Evolutionary conservation across 2,888 invertebrate species (phyloP), one percentile per base, ranked within the genome.

Genomic region (Pherbina coryleti): DNA sequence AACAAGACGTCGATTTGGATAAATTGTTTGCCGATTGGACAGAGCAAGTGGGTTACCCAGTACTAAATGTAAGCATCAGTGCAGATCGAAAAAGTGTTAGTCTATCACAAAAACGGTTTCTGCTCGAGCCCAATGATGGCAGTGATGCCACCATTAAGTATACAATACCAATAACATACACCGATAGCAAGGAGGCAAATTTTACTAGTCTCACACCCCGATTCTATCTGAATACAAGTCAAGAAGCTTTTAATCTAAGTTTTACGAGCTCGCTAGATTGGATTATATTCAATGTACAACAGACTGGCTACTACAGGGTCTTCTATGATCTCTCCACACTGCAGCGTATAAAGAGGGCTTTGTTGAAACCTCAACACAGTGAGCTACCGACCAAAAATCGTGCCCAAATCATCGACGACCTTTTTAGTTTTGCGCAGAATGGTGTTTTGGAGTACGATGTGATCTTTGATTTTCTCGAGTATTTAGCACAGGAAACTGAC

Each of bases 351-450:
- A 73, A 80, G 11, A 5, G 28, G 0, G 86, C 86, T 3, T 76
- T 89, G 2, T 22, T 53, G 2, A 37, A 75, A 22, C 3, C 66
- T 0, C 76, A 80, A 1, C 84, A 85, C 79, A 84, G 83, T 44
- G 81, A 79, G 3, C 84, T 88, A 28, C 83, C 85, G 17, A 82
- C 82, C 5, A 83, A 93, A 9, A 96, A 95, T 88, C 91, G 96
- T 62, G 96, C 95, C 0, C 94, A 96, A 78, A 84, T 94, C 5
- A 89, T 97, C 0, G 95, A 95, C 82, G 97, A 97, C 86, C 90
- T 93, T 5, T 92, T 93, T 80, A 92, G 92, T 81, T 88, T 94
- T 75, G 94, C 93, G 5, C 90, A 92, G 75, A 91, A 91, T 70
- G 92, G 91, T 11, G 86, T 91, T 51, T 84, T 93, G 78, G 90